Base-by-base conservation (phyloP, 2,113 vertebrate genomes). In the Alexandromys fortis region DNA sequence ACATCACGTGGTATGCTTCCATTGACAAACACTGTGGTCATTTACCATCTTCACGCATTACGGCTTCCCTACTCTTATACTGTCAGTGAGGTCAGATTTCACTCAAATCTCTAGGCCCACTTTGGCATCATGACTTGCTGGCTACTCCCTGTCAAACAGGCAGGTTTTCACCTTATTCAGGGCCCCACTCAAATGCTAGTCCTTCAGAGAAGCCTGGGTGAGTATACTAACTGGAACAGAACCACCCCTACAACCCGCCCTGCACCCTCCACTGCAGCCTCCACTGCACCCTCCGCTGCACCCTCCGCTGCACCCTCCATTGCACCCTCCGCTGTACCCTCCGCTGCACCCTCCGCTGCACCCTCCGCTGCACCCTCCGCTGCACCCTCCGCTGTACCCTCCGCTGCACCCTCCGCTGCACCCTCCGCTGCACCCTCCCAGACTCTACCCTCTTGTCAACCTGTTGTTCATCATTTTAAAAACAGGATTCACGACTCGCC, bases 211-310 rank as follows among this genome's bases (percentile, higher is more conserved):
- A 7, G 24, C 22, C 21, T 45, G 17, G 33, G 63, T 49, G 26
- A 42, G 63, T 8, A 22, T 33, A 55, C 7, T 2, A 68, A 45
- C 28, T 55, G 35, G 76, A 38, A 30, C 0, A 67, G 65, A 85
- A 42, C 24, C 35, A 49, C 6, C 10, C 22, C 30, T 10, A 4
- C 0, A 3, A 7, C 9, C 42, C 70, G 7, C 42, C 10, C 1
- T 61, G 38, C 13, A 42, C 24, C 55, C 11, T 21, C 35, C 33
- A 16, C 52, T 55, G 52, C 49, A 52, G 1, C 12, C 42, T 42
- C 42, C 10, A 30, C 1, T 55, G 52, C 14, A 55, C 52, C 11
- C 47, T 70, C 10, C 10, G 17, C 1, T 61, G 38, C 13, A 63
- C 24, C 55, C 11, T 21, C 35, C 33, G 4, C 52, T 55, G 52